phyloP scores from a whole-genome alignment of 2,113 vertebrate species.

The Pampusana beccarii region DNA sequence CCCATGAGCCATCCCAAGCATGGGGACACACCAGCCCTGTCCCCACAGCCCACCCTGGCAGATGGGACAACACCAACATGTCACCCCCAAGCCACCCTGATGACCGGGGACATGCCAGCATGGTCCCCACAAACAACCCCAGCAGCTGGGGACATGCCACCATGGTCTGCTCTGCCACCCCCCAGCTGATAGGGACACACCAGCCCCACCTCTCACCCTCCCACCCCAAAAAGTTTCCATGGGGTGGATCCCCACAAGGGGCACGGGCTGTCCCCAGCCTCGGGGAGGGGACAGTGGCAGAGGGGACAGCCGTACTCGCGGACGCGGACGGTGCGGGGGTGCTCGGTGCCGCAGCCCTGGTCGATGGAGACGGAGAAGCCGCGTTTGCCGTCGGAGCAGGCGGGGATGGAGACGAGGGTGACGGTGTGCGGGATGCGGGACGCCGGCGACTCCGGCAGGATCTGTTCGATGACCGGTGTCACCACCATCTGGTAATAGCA shows the following conservation, averaged over 20 bases:
- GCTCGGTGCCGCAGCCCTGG: slow-evolving; percentile 81
- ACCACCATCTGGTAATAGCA: slow-evolving; percentile 96
- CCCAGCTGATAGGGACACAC: background rate
- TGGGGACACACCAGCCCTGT: too few relatives aligned
- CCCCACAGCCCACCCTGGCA: background rate
- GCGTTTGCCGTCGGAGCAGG: slow-evolving; percentile 85
- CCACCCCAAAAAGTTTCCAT: background rate
- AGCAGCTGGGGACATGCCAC: accelerated
- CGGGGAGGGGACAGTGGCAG: accelerated
- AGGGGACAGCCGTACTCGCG: slow-evolving; percentile 82
- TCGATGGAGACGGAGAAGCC: slow-evolving; percentile 94
- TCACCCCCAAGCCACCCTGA: background rate
- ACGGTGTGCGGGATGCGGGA: slow-evolving; percentile 95
- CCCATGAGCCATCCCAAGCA: background rate
- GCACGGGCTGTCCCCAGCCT: accelerated
- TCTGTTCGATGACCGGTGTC: slow-evolving; percentile 87
- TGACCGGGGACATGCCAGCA: background rate
- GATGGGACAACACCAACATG: accelerated
- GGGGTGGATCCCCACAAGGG: background rate
- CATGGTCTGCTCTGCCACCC: accelerated
- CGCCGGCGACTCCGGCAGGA: slow-evolving; percentile 86
- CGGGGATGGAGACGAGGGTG: slow-evolving; percentile 94
- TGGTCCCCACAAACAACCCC: background rate
- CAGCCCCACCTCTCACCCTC: background rate
- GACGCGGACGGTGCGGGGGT: slow-evolving; percentile 87